These are phyloP conservation scores for Orchesella flavescens DNA, from an alignment of 2,888 invertebrate genomes.

Conservation along the genomic window DNA sequence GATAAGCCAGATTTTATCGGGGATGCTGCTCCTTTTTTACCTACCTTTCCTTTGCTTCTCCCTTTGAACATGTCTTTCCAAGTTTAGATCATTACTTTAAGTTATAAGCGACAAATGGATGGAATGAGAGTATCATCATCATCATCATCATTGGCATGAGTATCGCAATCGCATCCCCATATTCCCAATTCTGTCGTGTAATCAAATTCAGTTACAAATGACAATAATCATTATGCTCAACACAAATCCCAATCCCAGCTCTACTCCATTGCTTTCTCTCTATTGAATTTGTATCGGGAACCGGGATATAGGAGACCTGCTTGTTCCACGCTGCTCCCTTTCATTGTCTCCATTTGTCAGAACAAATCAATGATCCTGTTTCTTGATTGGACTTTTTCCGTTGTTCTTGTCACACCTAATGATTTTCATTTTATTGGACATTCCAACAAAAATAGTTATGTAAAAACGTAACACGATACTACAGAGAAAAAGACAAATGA, in stretches of 20 bases:
- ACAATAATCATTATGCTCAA: conserved; percentile 37
- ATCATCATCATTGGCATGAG: background rate
- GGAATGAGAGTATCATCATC: conserved; percentile 19
- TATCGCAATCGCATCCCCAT: conserved; percentile 3
- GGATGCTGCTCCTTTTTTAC: too few relatives aligned
- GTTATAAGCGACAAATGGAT: conserved; percentile 14
- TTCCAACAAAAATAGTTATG: too few relatives aligned
- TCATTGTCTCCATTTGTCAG: background rate
- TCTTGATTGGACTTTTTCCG: background rate
- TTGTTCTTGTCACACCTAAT: background rate
- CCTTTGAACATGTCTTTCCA: background rate
- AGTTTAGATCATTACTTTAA: conserved; percentile 2
- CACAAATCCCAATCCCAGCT: background rate
- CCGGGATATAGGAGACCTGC: too few relatives aligned
- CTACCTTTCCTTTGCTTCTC: too few relatives aligned
- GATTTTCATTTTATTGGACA: too few relatives aligned
- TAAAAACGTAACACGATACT: too few relatives aligned
- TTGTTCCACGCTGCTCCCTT: too few relatives aligned
- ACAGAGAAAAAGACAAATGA: too few relatives aligned
- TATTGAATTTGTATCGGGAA: too few relatives aligned
- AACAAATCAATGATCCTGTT: conserved; percentile 16
- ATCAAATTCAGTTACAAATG: conserved; percentile 38
- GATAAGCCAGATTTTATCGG: conserved; percentile 32
- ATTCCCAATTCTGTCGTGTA: conserved; percentile 26
- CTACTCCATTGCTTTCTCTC: background rate